Evolutionary conservation across 1,140 invertebrate species (phyloP), one percentile per base, ranked within the genome.

Genomic region (Bathynomus jamesi): DNA sequence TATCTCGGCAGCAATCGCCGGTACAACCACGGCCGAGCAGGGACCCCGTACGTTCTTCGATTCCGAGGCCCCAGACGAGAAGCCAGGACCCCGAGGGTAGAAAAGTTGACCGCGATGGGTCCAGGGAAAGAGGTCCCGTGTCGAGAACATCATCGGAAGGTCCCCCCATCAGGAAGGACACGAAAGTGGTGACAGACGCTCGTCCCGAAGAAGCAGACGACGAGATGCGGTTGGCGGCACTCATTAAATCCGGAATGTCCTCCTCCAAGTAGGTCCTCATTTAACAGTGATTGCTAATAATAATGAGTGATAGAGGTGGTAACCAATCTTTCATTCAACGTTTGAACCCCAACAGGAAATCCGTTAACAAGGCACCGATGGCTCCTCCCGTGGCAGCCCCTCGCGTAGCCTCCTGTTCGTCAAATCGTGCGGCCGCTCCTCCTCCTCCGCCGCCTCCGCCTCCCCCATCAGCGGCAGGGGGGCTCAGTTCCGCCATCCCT

Each of bases 131-230:
- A n/a, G n/a, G n/a, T n/a, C 40, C 21, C 21, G 11, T 21, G 2
- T 53, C 40, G 13, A 11, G 40, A 53, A 53, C 40, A 17, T 53
- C 40, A 17, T 53, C 40, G 21, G 40, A 3, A 2, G 40, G 40
- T 17, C 40, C 40, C 21, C 72, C 63, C 53, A 62, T 69, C 53
- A 61, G 40, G 40, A 21, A 71, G 27, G 53, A 24, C 25, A 61
- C 25, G 29, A 68, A 78, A 78, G 1, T 67, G 72, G 28, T 75
- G 74, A 62, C 64, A 21, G 10, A 21, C 27, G 61, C 8, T 28
- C 69, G n/a, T n/a, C n/a, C n/a, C n/a, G 40, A 53, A 17, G 40
- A 53, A 5, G 21, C 40, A 11, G 40, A 53, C 13, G 40, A 53
- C 21, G 21, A 53, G 21, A 53, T 53, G 2, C 13, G 40, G 21